These are phyloP conservation scores for Phyllostomus discolor DNA, from an alignment of 2,113 vertebrate genomes.

Conservation along the genomic window DNA sequence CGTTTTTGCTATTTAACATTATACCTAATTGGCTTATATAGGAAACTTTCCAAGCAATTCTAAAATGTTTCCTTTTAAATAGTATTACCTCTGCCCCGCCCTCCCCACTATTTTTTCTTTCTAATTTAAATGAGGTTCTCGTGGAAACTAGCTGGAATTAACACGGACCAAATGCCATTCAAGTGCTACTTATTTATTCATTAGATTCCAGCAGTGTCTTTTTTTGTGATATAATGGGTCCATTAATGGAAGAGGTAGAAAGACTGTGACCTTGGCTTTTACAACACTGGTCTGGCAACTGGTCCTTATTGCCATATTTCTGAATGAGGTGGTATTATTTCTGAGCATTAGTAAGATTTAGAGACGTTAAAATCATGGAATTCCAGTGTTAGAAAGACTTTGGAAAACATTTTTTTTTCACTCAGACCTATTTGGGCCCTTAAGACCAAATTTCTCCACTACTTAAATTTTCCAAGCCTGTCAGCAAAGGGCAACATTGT, in stretches of 20 bases:
- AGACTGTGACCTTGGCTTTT: conserved; percentile 12
- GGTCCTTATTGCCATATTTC: conserved; percentile 18
- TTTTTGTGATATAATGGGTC: conserved; percentile 40
- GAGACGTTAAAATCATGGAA: conserved; percentile 34
- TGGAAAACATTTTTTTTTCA: neutral
- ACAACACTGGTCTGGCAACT: conserved; percentile 25
- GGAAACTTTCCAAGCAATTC: conserved; percentile 36
- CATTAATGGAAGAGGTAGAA: conserved; percentile 33
- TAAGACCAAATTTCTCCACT: conserved; percentile 5
- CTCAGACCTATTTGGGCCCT: neutral
- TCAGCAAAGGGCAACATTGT: neutral
- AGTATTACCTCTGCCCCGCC: neutral
- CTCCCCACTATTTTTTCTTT: neutral
- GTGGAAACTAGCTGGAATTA: conserved; percentile 51
- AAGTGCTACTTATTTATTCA: conserved; percentile 63
- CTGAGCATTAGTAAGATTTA: conserved; percentile 22
- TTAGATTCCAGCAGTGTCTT: conserved; percentile 36
- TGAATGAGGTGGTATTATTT: conserved; percentile 22
- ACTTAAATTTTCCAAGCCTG: neutral
- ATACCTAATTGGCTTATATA: neutral
- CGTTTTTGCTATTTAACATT: neutral
- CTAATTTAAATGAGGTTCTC: conserved; percentile 55
- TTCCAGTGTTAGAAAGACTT: conserved; percentile 12
- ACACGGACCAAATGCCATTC: conserved; percentile 51
- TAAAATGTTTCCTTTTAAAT: conserved; percentile 22